A percentile compares a stretch with the other conserved stretches of the same genome.
These are phyloP conservation scores for Gasteruption jaculator DNA, from an alignment of 2,888 invertebrate genomes.

Conservation along the genomic window DNA sequence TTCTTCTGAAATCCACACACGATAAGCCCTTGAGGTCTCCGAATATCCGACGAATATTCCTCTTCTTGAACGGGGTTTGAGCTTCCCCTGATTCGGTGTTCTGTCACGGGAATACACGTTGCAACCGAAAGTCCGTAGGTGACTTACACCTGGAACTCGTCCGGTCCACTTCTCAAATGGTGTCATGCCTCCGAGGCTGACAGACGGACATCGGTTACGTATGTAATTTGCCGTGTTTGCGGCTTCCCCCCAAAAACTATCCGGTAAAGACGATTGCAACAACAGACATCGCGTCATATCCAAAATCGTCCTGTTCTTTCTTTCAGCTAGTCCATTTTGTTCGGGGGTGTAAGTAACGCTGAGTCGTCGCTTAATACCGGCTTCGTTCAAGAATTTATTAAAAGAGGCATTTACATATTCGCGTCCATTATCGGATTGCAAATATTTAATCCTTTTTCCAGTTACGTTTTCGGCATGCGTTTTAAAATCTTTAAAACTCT, in stretches of 20 bases:
- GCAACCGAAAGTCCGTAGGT: conserved; percentile 8
- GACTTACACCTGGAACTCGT: conserved; percentile 11
- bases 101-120: conserved; percentile 13
- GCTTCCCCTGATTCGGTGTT: conserved; percentile 15
- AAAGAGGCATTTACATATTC: conserved; percentile 21
- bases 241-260: conserved; percentile 18
- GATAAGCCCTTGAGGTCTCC: conserved; percentile 19
- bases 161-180: conserved; percentile 16
- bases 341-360: conserved; percentile 29
- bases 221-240: conserved; percentile 16
- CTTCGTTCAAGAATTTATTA: conserved; percentile 18
- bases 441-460: conserved; percentile 17
- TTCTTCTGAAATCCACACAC: conserved; percentile 15
- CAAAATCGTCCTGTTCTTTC: conserved; percentile 18
- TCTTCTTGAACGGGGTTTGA: conserved; percentile 16
- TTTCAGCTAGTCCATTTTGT: conserved; percentile 34
- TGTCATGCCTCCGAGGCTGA: conserved; percentile 11
- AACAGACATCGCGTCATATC: conserved; percentile 18
- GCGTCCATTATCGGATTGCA: conserved; percentile 23
- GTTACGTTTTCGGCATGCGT: conserved; percentile 13
- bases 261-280: conserved; percentile 5
- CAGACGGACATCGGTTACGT: conserved; percentile 14
- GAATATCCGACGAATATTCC: conserved; percentile 21
- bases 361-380: conserved; percentile 26
- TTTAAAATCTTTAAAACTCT: conserved; percentile 20